Evolutionary conservation across 2,113 vertebrate species (phyloP).

Genomic region (Gymnarchus niloticus): DNA sequence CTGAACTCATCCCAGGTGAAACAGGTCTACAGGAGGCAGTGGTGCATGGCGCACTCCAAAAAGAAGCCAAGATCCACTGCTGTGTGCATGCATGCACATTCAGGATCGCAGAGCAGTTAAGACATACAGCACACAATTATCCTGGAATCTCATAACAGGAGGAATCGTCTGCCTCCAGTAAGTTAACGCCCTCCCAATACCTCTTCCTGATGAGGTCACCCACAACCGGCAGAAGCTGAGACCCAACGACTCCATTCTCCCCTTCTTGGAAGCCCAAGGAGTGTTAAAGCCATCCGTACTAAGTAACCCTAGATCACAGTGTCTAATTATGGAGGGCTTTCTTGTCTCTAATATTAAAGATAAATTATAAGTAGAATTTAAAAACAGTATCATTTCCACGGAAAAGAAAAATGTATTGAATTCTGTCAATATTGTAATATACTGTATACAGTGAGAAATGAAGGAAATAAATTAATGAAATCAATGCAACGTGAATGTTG

Average conservation of each 20-base stretch:
- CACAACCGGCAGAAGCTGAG: neutral
- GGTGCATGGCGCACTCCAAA: neutral
- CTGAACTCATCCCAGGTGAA: neutral
- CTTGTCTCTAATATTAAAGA: too few species aligned
- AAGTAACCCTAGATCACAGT: neutral
- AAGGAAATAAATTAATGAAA: too few species aligned
- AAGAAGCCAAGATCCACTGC: neutral
- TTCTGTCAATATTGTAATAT: neutral
- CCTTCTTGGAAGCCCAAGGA: neutral
- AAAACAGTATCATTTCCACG: too few species aligned
- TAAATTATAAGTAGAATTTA: too few species aligned
- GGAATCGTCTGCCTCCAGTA: neutral
- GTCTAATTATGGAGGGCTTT: too few species aligned
- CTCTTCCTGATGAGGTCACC: neutral
- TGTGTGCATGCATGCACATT: neutral
- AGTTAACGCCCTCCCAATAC: neutral
- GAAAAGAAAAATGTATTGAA: neutral
- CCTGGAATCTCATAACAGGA: neutral
- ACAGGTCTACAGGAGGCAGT: neutral
- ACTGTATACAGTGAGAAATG: too few species aligned
- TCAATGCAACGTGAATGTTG: too few species aligned
- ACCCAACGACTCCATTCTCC: neutral
- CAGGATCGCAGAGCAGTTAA: neutral
- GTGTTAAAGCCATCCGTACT: neutral
- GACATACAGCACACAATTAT: neutral